A percentile compares a stretch with the other conserved stretches of the same genome.
These are phyloP conservation scores for Pantherophis guttatus DNA, from an alignment of 2,113 vertebrate species.

Conservation along the genomic window DNA sequence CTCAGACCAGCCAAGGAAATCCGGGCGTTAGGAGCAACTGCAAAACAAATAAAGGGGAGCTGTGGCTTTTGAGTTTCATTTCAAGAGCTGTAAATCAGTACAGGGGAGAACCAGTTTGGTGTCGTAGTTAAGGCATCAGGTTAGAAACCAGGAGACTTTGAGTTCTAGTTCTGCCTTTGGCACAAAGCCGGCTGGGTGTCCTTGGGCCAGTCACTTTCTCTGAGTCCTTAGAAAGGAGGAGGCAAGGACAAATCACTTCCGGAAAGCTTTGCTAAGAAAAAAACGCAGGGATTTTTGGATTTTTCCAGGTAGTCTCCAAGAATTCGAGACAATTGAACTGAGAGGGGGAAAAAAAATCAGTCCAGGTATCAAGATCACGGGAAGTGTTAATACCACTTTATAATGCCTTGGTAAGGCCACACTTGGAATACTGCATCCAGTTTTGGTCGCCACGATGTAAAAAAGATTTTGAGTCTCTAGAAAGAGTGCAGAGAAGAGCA, in stretches of 20 bases:
- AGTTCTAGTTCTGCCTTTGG: not conserved
- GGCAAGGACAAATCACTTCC: not conserved
- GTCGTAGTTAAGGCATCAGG: not conserved
- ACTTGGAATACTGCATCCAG: no score
- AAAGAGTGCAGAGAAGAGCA: no score
- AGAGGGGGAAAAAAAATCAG: rapidly evolving
- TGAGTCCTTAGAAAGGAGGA: not conserved
- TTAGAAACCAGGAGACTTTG: not conserved
- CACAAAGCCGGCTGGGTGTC: not conserved
- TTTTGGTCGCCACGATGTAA: no score
- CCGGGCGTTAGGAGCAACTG: not conserved
- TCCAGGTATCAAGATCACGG: not conserved
- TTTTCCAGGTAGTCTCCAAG: not conserved
- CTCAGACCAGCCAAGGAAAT: not conserved
- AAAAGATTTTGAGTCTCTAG: no score
- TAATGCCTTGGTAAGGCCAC: no score
- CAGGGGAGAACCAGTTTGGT: not conserved
- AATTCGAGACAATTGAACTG: not conserved
- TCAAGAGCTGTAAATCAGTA: not conserved
- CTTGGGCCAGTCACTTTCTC: not conserved
- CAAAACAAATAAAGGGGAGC: not conserved
- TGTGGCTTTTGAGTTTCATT: not conserved
- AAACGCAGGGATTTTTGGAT: not conserved
- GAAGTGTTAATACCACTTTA: no score
- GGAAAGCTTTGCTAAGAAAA: not conserved